Evolutionary conservation across 1,140 invertebrate genomes (phyloP).

Genomic region (Trissolcus basalis): DNA sequence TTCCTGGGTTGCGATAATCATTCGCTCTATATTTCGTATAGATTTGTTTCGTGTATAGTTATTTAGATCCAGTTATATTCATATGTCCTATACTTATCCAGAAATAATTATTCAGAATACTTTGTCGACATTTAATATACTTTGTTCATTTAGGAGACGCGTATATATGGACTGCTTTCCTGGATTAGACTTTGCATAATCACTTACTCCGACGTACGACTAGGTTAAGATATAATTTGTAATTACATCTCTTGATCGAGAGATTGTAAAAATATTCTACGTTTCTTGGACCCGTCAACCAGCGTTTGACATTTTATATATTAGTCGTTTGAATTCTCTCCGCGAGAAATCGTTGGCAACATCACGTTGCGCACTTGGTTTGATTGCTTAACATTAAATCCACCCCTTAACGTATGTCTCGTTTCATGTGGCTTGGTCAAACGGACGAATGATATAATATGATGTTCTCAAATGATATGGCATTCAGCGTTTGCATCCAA

Average conservation of each 20-base stretch:
- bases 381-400: slow-evolving; percentile 25
- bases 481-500: slow-evolving; percentile 6
- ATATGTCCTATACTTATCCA: not conserved
- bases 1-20: slow-evolving; percentile 1
- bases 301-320: slow-evolving; percentile 68
- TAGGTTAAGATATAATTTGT: slow-evolving; percentile 45
- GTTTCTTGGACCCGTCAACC: slow-evolving; percentile 76
- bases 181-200: slow-evolving; percentile 53
- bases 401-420: slow-evolving; percentile 9
- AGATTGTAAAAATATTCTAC: slow-evolving; percentile 72
- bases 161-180: slow-evolving; percentile 16
- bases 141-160: slow-evolving; percentile 11
- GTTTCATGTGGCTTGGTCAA: not conserved
- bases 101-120: slow-evolving; percentile 5
- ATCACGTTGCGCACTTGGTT: slow-evolving; percentile 11
- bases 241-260: slow-evolving; percentile 48
- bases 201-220: slow-evolving; percentile 18
- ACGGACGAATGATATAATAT: slow-evolving; percentile 16
- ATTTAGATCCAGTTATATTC: too few species aligned
- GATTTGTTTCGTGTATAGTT: slow-evolving; percentile 4
- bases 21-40: not conserved
- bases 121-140: slow-evolving; percentile 13
- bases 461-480: slow-evolving; percentile 14
- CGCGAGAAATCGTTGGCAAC: slow-evolving; percentile 47
- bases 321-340: slow-evolving; percentile 60